Percentiles rank a stretch among this genome's conserved stretches.
Evolutionary conservation across 2,888 invertebrate species (phyloP).

Genomic region (Cephus spinipes): DNA sequence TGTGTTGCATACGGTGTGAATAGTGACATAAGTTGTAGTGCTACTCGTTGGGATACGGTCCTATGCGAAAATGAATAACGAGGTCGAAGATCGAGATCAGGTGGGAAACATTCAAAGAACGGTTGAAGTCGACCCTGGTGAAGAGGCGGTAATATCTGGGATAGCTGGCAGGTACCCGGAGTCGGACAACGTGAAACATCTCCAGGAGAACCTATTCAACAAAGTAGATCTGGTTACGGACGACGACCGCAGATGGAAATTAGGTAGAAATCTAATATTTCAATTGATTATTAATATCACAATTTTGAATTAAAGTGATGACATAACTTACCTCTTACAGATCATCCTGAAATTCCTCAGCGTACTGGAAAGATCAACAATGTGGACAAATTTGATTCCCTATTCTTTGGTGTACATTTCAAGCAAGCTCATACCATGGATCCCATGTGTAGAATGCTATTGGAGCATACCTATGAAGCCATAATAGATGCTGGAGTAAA

Average conservation of each 20-base stretch:
- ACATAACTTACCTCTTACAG: constrained; percentile 36
- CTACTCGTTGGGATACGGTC: neutral
- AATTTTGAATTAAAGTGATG: neutral
- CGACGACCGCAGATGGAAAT: constrained; percentile 65
- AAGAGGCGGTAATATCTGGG: constrained; percentile 77
- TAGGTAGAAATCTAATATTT: constrained; percentile 37
- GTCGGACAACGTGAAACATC: constrained; percentile 78
- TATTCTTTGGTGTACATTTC: constrained; percentile 70
- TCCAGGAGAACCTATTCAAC: constrained; percentile 78
- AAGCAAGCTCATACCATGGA: constrained; percentile 72
- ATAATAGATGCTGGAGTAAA: constrained; percentile 70
- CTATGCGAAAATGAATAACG: constrained; percentile 40
- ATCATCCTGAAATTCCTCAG: constrained; percentile 78
- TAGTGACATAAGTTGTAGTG: constrained; percentile 5
- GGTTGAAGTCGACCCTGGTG: constrained; percentile 60
- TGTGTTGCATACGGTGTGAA: constrained; percentile 7
- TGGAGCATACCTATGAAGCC: constrained; percentile 74
- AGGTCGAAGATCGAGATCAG: constrained; percentile 51
- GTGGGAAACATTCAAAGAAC: constrained; percentile 52
- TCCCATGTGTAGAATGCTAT: constrained; percentile 72
- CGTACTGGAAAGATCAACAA: constrained; percentile 79
- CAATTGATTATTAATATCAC: neutral
- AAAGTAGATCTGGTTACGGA: constrained; percentile 78
- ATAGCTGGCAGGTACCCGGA: constrained; percentile 82
- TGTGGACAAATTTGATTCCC: constrained; percentile 77